Percentiles rank a stretch among this genome's conserved stretches.
phyloP scores from a whole-genome alignment of 2,113 vertebrate species.

The Leuciscus idus region DNA sequence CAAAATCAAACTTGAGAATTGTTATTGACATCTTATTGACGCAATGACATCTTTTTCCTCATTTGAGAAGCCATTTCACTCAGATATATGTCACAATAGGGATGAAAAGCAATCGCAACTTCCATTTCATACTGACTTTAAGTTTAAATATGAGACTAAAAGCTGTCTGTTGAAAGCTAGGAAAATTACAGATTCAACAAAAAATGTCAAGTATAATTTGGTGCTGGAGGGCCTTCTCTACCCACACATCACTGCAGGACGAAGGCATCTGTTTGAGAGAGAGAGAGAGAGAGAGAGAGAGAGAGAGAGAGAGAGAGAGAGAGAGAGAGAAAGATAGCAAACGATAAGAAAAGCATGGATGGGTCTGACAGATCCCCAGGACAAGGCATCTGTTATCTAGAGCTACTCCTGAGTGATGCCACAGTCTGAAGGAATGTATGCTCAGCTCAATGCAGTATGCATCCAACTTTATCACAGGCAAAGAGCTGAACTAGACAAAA shows the following conservation, averaged over 20 bases:
- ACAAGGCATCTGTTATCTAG: constrained; percentile 20
- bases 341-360: not conserved
- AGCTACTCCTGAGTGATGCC: not conserved
- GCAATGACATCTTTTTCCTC: not conserved
- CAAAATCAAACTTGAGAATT: not conserved
- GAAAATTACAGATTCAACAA: not conserved
- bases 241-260: constrained; percentile 7
- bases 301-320: not conserved
- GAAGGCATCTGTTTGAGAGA: constrained; percentile 14
- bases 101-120: not conserved
- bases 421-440: not conserved
- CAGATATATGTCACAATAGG: not conserved
- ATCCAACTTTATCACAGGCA: constrained; percentile 3
- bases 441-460: not conserved
- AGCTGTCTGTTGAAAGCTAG: not conserved
- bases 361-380: not conserved
- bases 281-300: not conserved
- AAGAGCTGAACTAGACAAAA: not conserved
- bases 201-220: not conserved
- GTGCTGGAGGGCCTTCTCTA: not conserved
- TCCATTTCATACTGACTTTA: not conserved
- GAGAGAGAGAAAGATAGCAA: not conserved
- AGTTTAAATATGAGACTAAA: not conserved
- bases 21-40: too few relatives aligned
- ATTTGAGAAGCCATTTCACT: not conserved